These are phyloP conservation scores for Spialia ferax DNA, from an alignment of 2,888 invertebrate genomes.

Conservation along the genomic window DNA sequence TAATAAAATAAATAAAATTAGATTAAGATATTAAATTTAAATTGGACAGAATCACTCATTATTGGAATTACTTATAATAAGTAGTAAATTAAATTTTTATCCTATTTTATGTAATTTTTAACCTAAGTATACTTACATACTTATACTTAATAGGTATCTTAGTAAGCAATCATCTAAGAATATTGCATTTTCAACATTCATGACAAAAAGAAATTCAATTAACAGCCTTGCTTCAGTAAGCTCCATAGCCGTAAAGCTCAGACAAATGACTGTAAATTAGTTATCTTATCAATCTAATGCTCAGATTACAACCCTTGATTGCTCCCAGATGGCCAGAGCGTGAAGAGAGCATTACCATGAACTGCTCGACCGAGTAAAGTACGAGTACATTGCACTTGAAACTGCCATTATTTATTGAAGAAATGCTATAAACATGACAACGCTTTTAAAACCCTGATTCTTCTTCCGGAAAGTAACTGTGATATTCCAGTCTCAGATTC, in stretches of 20 bases:
- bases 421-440: slow-evolving; percentile 17
- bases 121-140: no score
- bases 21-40: no score
- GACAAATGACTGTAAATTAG: slow-evolving; percentile 12
- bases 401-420: slow-evolving; percentile 28
- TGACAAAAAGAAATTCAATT: slow-evolving; percentile 8
- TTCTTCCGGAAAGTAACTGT: not conserved
- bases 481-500: not conserved
- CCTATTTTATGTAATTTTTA: no score
- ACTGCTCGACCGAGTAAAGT: slow-evolving; percentile 21
- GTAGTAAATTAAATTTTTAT: no score
- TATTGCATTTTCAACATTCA: not conserved
- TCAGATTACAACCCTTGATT: slow-evolving; percentile 39
- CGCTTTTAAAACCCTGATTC: not conserved
- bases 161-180: no score
- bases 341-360: slow-evolving; percentile 38
- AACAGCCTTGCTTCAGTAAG: slow-evolving; percentile 23
- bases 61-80: no score
- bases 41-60: no score
- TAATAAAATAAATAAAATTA: no score
- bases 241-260: slow-evolving; percentile 18
- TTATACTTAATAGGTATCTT: no score
- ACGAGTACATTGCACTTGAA: slow-evolving; percentile 37
- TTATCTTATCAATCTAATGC: slow-evolving; percentile 38
- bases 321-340: slow-evolving; percentile 35